phyloP scores from a whole-genome alignment of 2,113 vertebrate genomes.

The Acrocephalus arundinaceus region DNA sequence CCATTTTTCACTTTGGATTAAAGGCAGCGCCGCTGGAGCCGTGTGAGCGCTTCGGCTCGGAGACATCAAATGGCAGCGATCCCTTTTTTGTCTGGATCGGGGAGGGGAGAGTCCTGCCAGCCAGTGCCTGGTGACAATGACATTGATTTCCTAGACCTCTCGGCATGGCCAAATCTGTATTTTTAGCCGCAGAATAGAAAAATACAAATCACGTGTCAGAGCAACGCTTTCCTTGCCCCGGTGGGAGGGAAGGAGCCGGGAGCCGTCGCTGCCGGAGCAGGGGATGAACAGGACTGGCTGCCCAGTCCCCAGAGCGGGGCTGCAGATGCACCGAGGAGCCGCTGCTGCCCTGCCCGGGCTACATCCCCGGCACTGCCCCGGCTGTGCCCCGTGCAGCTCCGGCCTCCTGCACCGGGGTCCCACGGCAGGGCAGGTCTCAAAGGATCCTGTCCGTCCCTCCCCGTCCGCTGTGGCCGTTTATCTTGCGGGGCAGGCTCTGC shows the following conservation, averaged over 20 bases:
- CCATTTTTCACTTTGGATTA: not conserved
- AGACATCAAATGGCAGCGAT: constrained; percentile 9
- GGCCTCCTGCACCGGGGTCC: not conserved
- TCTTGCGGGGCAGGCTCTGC: not conserved
- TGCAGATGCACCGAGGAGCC: accelerated
- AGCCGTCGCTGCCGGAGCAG: not conserved
- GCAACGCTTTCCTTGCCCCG: not conserved
- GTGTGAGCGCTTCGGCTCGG: not conserved
- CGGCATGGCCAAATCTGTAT: constrained; percentile 2
- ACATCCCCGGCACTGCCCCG: accelerated
- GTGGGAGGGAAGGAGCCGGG: not conserved
- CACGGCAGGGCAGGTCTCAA: not conserved
- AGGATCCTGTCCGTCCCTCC: not conserved
- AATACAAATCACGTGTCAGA: not conserved
- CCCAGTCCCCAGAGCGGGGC: accelerated
- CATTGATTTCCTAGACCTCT: constrained; percentile 54
- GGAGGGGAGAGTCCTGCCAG: constrained; percentile 34
- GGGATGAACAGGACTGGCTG: not conserved
- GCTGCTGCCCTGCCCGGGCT: not conserved
- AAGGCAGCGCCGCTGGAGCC: not conserved
- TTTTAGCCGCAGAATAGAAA: constrained; percentile 21
- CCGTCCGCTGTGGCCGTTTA: not conserved
- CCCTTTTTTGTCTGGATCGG: not conserved
- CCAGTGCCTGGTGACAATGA: constrained; percentile 33
- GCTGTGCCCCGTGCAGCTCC: accelerated